Conservation (phyloP, 2,113 vertebrate species). For the Protobothrops mucrosquamatus region DNA sequence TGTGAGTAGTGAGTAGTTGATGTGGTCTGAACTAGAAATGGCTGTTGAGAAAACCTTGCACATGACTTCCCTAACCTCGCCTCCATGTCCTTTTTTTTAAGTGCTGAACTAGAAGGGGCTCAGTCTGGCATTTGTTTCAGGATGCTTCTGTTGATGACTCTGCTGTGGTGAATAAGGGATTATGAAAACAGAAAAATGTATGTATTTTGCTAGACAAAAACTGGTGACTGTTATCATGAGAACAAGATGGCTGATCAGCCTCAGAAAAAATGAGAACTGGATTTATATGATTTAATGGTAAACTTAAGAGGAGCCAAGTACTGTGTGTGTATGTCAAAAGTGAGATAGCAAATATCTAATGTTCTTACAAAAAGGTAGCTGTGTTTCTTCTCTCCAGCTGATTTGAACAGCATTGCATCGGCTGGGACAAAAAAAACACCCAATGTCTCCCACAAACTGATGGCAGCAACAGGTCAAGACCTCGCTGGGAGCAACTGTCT, state of each 20-base stretch:
- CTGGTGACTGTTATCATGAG: neutral
- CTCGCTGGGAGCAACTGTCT: constrained; percentile 50
- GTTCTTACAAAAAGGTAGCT: constrained; percentile 8
- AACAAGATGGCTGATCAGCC: neutral
- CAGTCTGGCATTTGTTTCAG: neutral
- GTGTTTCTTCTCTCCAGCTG: constrained; percentile 30
- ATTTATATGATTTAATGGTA: neutral
- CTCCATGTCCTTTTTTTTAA: neutral
- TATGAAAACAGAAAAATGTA: neutral
- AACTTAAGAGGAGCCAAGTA: constrained; percentile 35
- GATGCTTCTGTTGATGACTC: neutral
- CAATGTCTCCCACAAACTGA: constrained; percentile 30
- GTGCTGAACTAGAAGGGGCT: neutral
- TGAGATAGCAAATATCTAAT: neutral
- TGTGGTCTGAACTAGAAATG: neutral
- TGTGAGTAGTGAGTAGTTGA: neutral
- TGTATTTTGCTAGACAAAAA: neutral
- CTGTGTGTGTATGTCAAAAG: fast-evolving
- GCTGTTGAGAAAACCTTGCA: neutral
- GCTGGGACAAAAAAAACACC: constrained; percentile 42
- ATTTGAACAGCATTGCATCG: constrained; percentile 13
- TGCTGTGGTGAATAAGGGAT: neutral
- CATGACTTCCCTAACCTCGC: neutral
- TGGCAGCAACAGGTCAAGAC: constrained; percentile 42
- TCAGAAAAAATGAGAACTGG: neutral